Conservation (phyloP, 2,888 invertebrate genomes). For the Cenopis cana region DNA sequence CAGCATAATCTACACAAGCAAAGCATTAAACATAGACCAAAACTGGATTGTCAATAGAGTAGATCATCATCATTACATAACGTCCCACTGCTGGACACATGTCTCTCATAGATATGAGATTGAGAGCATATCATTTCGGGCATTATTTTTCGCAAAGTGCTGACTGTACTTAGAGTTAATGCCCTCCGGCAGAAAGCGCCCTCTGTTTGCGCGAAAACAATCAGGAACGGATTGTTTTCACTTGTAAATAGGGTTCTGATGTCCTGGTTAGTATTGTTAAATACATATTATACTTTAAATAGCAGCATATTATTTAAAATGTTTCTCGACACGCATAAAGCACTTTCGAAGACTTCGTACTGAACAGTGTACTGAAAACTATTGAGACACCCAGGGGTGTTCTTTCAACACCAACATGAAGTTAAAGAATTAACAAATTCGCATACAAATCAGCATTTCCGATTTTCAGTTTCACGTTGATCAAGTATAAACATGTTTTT, state of each 20-base stretch:
- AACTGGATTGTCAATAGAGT: not conserved
- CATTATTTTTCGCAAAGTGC: not conserved
- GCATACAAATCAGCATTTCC: no score
- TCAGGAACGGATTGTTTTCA: conserved; percentile 49
- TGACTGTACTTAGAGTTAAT: conserved; percentile 16
- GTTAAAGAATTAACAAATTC: no score
- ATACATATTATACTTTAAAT: conserved; percentile 16
- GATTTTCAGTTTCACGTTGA: not conserved
- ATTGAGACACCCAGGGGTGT: no score
- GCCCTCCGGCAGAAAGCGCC: conserved; percentile 29
- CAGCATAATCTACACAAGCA: no score
- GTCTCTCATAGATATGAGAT: not conserved
- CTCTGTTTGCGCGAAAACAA: conserved; percentile 52
- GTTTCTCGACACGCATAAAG: no score
- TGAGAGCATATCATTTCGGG: not conserved
- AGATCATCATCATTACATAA: not conserved
- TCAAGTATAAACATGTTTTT: not conserved
- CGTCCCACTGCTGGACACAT: not conserved
- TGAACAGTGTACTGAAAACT: no score
- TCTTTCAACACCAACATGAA: no score
- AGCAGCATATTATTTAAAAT: not conserved
- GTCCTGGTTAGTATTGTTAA: conserved; percentile 13
- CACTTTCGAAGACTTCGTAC: no score
- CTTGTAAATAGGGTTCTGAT: conserved; percentile 31
- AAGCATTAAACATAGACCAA: not conserved